Base-by-base conservation (phyloP, 2,888 invertebrate species). In the Mythimna ferrago region DNA sequence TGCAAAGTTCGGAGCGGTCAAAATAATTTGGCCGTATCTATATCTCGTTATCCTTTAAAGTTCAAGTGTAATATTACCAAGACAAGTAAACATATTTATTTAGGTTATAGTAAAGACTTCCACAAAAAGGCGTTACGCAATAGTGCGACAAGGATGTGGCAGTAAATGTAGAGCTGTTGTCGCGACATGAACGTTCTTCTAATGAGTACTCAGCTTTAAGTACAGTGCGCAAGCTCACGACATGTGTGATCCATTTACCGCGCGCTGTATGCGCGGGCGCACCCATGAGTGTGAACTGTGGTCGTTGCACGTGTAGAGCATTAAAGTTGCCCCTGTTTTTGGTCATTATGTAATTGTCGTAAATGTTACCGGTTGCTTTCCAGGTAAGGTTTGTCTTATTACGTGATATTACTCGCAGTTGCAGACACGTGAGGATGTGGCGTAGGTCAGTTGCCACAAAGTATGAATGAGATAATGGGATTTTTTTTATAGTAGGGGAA, bases 211-310 rank as follows among this genome's bases (percentile, higher is more conserved):
- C 21, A 11, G 61, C 56, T 62, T 76, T 44, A 68, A 32, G 32
- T 32, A 68, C 38, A 38, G 71, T 78, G 60, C 21, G 65, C 66
- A 71, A 69, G 74, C 69, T 61, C 72, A 74, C 65, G 73, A 67
- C 60, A 73, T n/a, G 65, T 66, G 60, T 86, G 84, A 86, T 82
- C 82, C 57, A 84, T 81, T 86, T 86, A 75, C 57, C 58, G 62
- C 54, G 51, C 75, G 67, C 54, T 67, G 71, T 69, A 57, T 79
- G 78, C 81, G 74, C 73, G 56, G 87, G 83, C 87, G 77, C 87
- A 85, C 87, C 87, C 64, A 80, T 67, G 53, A 77, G 78, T 76
- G 83, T 76, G 78, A 78, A 73, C 60, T 63, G 71, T 64, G 73
- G 14, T 60, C 64, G 44, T 35, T 68, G 76, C 82, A 84, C 80